Evolutionary conservation across 2,888 invertebrate species (phyloP), one percentile per base, ranked within the genome.

Genomic region (Drosophila greeni): DNA sequence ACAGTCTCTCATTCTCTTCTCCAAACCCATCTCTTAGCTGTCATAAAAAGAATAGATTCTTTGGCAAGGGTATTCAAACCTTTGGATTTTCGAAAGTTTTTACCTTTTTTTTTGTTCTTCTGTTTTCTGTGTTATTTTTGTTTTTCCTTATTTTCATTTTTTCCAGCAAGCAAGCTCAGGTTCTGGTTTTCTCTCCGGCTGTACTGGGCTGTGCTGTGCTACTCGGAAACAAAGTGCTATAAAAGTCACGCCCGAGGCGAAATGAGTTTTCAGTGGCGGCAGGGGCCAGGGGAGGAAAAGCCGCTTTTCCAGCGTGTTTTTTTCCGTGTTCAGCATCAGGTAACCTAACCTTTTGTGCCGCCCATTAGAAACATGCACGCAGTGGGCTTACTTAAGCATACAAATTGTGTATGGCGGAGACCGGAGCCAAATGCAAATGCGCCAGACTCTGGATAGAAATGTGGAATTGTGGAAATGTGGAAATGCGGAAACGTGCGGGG

Each of bases 321-420:
- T 58, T 74, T 59, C 58, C 60, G 49, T 66, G 66, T 74, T 76
- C 76, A 82, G 80, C 79, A 79, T 82, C 79, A 80, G 79, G 79
- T 62, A 61, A 58, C 20, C 60, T 79, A 80, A 80, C 79, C 79
- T 79, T 80, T 80, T 82, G 79, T 76, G 82, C 73, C 75, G 82
- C 79, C 79, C 82, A 80, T 80, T 80, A 80, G 79, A 82, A 80
- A 82, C 79, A 80, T 79, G 82, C 79, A 80, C 79, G 82, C 79
- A 74, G 81, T 54, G 78, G 80, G 79, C 79, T 80, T 80, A 82
- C 79, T 80, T 80, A 79, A 79, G 82, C 75, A 79, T 79, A 66
- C 72, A 72, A 78, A 78, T 70, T 56, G 55, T 55, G 67, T 65
- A 43, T 42, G 48, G 69, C 74, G 69, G 70, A 66, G 72, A 76